phyloP scores from a whole-genome alignment of 2,113 vertebrate species.

The Cryptomyrus ogoouensis region DNA sequence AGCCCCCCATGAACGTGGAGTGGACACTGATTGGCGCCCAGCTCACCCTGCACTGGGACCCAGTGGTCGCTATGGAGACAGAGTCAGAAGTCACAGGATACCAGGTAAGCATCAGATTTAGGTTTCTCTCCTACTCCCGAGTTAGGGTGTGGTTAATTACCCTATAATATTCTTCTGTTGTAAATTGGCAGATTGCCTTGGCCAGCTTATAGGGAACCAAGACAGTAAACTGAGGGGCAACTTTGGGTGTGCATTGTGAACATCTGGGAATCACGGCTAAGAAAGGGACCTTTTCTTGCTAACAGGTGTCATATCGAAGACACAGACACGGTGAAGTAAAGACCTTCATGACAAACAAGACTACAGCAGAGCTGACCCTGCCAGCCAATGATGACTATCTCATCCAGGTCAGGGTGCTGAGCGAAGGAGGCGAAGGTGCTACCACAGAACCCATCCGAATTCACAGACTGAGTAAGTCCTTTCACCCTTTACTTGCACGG shows the following conservation, averaged over 20 bases:
- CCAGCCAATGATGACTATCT: constrained; percentile 75
- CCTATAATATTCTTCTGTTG: background rate
- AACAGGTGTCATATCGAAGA: constrained; percentile 78
- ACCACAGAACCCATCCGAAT: constrained; percentile 86
- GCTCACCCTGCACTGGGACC: constrained; percentile 84
- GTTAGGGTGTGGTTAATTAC: background rate
- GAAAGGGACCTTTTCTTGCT: too few species aligned
- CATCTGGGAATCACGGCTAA: background rate
- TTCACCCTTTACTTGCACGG: background rate
- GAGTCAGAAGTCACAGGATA: constrained; percentile 91
- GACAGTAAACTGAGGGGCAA: background rate
- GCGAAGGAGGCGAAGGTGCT: constrained; percentile 76
- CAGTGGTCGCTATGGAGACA: constrained; percentile 78
- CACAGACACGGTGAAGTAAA: constrained; percentile 60
- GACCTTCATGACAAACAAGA: constrained; percentile 66
- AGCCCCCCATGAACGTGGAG: constrained; percentile 78
- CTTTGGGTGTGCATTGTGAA: background rate
- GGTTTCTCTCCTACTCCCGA: background rate
- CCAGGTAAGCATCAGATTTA: constrained; percentile 61
- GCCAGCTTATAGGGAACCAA: background rate
- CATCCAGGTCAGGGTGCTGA: constrained; percentile 78
- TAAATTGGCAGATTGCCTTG: background rate
- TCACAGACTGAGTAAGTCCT: constrained; percentile 70
- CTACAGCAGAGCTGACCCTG: constrained; percentile 71
- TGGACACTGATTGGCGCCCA: constrained; percentile 85